Evolutionary conservation across 1,140 invertebrate species (phyloP), one percentile per base, ranked within the genome.

Genomic region (Cecropterus lyciades): DNA sequence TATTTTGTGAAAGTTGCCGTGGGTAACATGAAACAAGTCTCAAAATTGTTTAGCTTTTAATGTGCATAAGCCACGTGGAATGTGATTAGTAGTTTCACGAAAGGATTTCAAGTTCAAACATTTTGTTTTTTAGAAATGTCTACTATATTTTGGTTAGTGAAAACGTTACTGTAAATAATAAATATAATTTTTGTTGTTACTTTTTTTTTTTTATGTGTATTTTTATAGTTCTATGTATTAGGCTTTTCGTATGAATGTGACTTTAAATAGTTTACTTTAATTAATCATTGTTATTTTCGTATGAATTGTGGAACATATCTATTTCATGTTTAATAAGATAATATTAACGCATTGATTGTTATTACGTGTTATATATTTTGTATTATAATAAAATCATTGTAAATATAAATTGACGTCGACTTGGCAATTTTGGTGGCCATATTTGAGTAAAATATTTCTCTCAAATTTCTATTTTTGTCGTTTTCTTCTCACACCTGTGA

Each of bases 401-500:
- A 87, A 77, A 87, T 85, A 86, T 75, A 75, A 51, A 66, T 65
- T 40, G 53, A 69, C 55, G 53, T 30, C 53, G 62, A 59, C 67
- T 68, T 71, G 72, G 73, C 56, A 65, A 55, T 69, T 76, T 75
- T 72, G 67, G 67, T 65, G 67, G 65, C 52, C 70, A 77, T 78
- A 77, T 65, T 65, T 71, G 66, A 74, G 72, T 72, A 75, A 62
- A 48, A 65, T 67, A 77, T 77, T 63, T 73, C 79, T 82, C 55
- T 75, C 69, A 71, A 77, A 68, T 72, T 78, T 77, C 67, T 77
- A 78, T 83, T 79, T 86, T 77, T 79, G 63, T 83, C 69, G 64
- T 73, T 79, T 80, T 82, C 73, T 87, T 82, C 82, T 87, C 81
- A 87, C 82, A 85, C 79, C 83, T 89, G 84, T 89, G 88, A 91